Base-by-base conservation (phyloP, 2,797 vertebrate species). In the Hippoglossus hippoglossus region DNA sequence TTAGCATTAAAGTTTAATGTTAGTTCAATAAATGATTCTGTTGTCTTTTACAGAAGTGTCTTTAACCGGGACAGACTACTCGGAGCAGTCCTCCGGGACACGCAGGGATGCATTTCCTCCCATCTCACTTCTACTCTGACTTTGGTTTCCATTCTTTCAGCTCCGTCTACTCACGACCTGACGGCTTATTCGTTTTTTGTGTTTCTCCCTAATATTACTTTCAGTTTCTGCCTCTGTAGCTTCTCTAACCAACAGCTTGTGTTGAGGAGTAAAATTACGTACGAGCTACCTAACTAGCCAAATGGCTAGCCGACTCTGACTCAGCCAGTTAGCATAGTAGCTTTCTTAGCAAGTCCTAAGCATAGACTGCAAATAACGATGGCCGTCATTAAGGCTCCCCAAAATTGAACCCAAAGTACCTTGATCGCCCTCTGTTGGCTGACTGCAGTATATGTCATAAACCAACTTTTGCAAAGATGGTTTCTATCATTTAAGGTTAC, bases 1-100 rank as follows among this genome's bases (percentile, higher is more conserved):
- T 95, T 92, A 80, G 93, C 87, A 96, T 95, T 88, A 95, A 95
- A 94, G 83, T 91, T 94, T 95, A 89, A 93, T 94, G 90, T 91
- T 65, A 73, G 75, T 87, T 92, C 85, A 90, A 90, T 90, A 86
- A 89, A 91, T 86, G 68, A 90, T 93, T 91, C 84, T 87, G 85
- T 92, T 93, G 89, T 91, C 81, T 85, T 90, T 91, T 87, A 71
- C 69, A 66, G 70, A 75, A 88, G 66, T 80, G 83, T 85, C 70
- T 92, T 85, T 90, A 90, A 91, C 87, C 66, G 52, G 71, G 78
- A 70, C 74, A 77, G 80, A 65, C 69, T 81, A 51, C 67, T 41
- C 18, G 1, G 41, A 82, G 24, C 15, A 39, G 75, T 86, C 91
- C 91, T 83, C 19, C 0, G 91, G 90, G 92, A 91, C 53, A 11